Base-by-base conservation (phyloP, 2,797 vertebrate species). In the Melanotaenia boesemani region DNA sequence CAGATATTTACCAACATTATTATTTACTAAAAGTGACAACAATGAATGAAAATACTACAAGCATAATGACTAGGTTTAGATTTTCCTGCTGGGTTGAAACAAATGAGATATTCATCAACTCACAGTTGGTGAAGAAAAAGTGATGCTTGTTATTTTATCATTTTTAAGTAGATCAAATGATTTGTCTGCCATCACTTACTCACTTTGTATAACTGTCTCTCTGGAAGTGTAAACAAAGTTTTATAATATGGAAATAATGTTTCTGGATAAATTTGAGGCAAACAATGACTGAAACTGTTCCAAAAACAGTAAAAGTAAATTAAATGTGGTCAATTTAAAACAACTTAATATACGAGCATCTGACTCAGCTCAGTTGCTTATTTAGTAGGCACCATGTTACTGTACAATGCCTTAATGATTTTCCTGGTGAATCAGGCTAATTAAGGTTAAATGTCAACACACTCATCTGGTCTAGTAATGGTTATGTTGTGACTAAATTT, bases 31-130 rank as follows among this genome's bases (percentile, higher is more conserved):
- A 30, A 13, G 13, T 22, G 28, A 59, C 24, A 26, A 61, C 15
- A 56, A 65, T 61, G 65, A 24, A 52, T 32, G 30, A 28, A 54
- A 62, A 52, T 36, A 50, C 57, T 16, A 8, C 61, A 39, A 55
- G 22, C 32, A 16, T 20, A 56, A 24, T 20, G 26, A 26, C 24
- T 15, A 34, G 15, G 52, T 54, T 59, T 4, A 46, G 44, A 20
- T 24, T 39, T 70, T 59, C 46, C 9, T 66, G 24, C 24, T 22
- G 24, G n/a, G 39, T n/a, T 20, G 20, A 64, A 57, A 72, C n/a
- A 57, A 72, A 20, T 58, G 39, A 11, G 8, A 18, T 44, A 12
- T 61, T 41, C 10, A 11, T 22, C 8, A 52, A 11, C n/a, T 4
- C 36, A 26, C 50, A 39, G 10, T 22, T 7, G 26, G 52, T 28